phyloP scores from a whole-genome alignment of 1,140 invertebrate genomes.

The Lutraria rhynchaena region DNA sequence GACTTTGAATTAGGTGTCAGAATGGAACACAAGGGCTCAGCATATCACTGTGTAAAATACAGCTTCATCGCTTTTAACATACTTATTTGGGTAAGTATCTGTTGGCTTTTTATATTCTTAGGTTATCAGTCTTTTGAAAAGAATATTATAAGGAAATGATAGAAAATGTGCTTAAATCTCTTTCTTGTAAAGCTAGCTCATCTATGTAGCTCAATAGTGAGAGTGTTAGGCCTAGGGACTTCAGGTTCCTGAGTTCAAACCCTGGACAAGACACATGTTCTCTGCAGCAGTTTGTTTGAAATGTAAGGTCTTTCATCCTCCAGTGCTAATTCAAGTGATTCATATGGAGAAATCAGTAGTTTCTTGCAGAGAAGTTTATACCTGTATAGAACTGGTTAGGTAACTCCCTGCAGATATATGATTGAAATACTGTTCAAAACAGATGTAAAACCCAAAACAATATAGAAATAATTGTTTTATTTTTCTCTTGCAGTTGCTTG shows the following conservation, averaged over 20 bases:
- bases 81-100: conserved; percentile 32
- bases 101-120: not conserved
- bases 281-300: no score
- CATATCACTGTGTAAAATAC: conserved; percentile 37
- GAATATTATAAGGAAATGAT: not conserved
- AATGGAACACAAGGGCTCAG: conserved; percentile 18
- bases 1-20: no score
- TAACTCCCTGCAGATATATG: no score
- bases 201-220: not conserved
- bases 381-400: no score
- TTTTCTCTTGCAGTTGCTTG: conserved; percentile 85
- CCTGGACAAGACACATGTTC: not conserved
- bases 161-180: not conserved
- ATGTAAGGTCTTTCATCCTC: no score
- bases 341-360: no score
- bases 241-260: not conserved
- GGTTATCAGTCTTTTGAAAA: not conserved
- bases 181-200: not conserved
- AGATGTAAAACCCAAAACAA: no score
- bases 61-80: conserved; percentile 44
- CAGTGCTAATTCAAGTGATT: no score
- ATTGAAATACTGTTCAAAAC: no score
- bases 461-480: not conserved
- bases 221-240: not conserved
- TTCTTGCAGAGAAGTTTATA: no score